A percentile compares a stretch with the other conserved stretches of the same genome.
Evolutionary conservation across 2,797 vertebrate species (phyloP).

Genomic region (Macropodus opercularis): DNA sequence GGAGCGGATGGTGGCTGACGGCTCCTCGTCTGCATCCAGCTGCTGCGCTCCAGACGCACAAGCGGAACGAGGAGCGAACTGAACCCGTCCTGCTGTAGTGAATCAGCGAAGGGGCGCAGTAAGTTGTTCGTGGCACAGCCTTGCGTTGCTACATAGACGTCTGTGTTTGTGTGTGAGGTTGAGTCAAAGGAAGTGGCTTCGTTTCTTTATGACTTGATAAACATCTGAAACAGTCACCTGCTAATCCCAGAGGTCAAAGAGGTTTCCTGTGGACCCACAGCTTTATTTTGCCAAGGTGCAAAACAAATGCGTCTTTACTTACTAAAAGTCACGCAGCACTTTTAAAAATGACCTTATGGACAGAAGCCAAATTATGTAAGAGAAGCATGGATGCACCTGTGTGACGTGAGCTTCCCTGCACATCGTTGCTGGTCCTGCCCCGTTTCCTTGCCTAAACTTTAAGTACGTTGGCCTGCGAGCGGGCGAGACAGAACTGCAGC

Average conservation of each 20-base stretch:
- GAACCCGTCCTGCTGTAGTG: neutral
- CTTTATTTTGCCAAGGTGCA: neutral
- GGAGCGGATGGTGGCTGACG: constrained; percentile 26
- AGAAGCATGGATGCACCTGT: constrained; percentile 44
- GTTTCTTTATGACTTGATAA: constrained; percentile 72
- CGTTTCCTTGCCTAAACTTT: too few species aligned
- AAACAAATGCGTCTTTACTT: neutral
- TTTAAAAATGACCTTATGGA: too few species aligned
- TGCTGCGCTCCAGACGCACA: constrained; percentile 46
- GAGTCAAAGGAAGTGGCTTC: too few species aligned
- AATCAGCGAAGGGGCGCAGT: neutral
- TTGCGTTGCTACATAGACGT: neutral
- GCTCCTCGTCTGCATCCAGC: constrained; percentile 22
- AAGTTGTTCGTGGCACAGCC: too few species aligned
- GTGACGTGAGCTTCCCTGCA: constrained; percentile 21
- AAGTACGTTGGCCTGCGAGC: too few species aligned
- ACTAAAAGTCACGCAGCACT: too few species aligned
- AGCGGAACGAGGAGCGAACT: constrained; percentile 21
- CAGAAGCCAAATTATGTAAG: too few species aligned
- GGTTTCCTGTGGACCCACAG: constrained; percentile 59
- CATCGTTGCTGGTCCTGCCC: too few species aligned
- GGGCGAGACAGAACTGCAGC: constrained; percentile 31
- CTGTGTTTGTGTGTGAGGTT: too few species aligned
- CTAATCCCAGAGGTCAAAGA: constrained; percentile 69
- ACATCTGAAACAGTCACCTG: constrained; percentile 75